These are phyloP conservation scores for Patiria miniata DNA, from an alignment of 35 echinoderm and acorn worm genomes.

Conservation along the genomic window DNA sequence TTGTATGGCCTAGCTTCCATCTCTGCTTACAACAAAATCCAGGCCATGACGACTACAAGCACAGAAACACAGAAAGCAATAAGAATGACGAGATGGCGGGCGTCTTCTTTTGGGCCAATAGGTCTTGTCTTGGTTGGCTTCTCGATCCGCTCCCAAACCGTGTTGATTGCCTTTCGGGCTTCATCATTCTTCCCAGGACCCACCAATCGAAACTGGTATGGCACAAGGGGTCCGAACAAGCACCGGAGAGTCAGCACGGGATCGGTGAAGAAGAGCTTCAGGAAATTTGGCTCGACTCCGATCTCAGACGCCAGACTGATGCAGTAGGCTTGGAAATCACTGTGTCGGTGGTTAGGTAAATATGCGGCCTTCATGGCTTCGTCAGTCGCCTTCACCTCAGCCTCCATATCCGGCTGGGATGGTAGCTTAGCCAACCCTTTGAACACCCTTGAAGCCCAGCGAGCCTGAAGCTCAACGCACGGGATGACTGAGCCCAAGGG, in stretches of 20 bases:
- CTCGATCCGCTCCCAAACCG: constrained; percentile 61
- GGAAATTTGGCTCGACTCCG: constrained; percentile 71
- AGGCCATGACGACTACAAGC: not conserved
- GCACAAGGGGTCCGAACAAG: constrained; percentile 52
- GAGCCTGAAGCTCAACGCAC: constrained; percentile 63
- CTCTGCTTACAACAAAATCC: not conserved
- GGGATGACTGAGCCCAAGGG: constrained; percentile 67
- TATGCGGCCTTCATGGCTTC: constrained; percentile 50
- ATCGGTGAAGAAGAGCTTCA: constrained; percentile 58
- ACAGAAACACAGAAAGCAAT: not conserved
- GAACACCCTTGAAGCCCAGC: constrained; percentile 73
- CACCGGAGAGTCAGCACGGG: constrained; percentile 54
- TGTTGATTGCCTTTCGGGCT: constrained; percentile 70
- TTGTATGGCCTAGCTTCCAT: no score
- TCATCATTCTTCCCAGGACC: constrained; percentile 68
- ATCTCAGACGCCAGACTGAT: constrained; percentile 73
- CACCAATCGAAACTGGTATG: constrained; percentile 69
- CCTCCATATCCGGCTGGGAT: constrained; percentile 28
- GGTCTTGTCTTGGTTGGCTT: constrained; percentile 52
- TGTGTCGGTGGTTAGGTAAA: constrained; percentile 58
- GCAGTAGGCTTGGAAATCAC: constrained; percentile 55
- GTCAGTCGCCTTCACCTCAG: constrained; percentile 39
- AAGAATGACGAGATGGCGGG: not conserved
- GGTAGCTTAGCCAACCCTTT: constrained; percentile 66
- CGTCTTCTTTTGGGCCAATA: not conserved